Conservation (phyloP, 2,113 vertebrate species). For the Anas platyrhynchos region DNA sequence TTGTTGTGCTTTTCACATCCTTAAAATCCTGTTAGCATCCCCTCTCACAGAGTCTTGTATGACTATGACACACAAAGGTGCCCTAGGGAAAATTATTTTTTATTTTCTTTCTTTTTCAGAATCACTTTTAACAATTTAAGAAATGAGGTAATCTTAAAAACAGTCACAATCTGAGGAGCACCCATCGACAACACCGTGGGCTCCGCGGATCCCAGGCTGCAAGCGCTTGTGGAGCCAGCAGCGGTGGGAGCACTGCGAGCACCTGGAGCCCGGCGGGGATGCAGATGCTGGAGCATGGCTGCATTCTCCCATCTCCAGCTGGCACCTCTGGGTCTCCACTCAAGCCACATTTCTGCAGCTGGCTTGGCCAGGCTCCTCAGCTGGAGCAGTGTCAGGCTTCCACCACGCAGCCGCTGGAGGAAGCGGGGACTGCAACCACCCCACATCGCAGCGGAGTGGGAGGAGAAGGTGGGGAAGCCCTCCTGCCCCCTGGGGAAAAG, state of each 20-base stretch:
- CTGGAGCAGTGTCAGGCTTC: neutral
- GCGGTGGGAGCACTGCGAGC: neutral
- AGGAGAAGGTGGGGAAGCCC: neutral
- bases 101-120: slow-evolving; percentile 22
- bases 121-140: neutral
- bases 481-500: neutral
- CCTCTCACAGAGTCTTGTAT: neutral
- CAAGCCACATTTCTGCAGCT: neutral
- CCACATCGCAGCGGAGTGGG: neutral
- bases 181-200: accelerated
- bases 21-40: neutral
- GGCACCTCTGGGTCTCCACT: neutral
- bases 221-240: neutral
- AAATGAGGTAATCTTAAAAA: neutral
- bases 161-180: neutral
- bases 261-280: neutral
- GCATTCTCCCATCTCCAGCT: neutral
- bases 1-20: neutral
- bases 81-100: neutral
- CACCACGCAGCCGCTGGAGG: neutral
- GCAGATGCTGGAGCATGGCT: accelerated
- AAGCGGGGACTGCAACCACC: accelerated
- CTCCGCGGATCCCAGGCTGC: accelerated
- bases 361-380: accelerated
- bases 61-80: neutral